A percentile compares a stretch with the other conserved stretches of the same genome.
Evolutionary conservation across 2,888 invertebrate species (phyloP).

Genomic region (Clistopyga incitator): DNA sequence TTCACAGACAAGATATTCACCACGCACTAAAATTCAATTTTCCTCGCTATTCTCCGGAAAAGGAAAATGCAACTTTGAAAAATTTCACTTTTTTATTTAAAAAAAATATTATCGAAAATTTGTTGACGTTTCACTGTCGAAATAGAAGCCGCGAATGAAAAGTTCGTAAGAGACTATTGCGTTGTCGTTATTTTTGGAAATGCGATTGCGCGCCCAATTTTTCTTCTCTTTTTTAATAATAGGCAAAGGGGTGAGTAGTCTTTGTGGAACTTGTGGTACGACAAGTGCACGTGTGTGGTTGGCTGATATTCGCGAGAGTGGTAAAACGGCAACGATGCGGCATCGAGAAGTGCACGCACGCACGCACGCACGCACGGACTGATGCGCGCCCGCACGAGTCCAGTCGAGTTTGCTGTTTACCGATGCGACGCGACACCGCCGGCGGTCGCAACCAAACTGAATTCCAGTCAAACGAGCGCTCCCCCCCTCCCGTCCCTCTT

Average conservation of each 20-base stretch:
- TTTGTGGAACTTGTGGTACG: no score
- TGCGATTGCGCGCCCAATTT: no score
- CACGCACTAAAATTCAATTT: background rate
- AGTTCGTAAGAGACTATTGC: background rate
- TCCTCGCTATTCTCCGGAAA: background rate
- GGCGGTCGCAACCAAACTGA: slow-evolving; percentile 71
- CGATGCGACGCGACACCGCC: slow-evolving; percentile 68
- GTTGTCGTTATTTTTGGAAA: background rate
- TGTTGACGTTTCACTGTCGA: background rate
- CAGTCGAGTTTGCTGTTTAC: background rate
- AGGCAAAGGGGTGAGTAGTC: background rate
- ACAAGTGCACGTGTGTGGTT: slow-evolving; percentile 45
- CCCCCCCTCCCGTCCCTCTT: slow-evolving; percentile 55
- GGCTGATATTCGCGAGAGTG: no score
- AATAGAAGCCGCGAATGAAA: background rate
- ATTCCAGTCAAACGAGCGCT: slow-evolving; percentile 57
- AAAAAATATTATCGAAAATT: background rate
- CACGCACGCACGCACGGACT: background rate
- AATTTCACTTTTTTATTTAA: no score
- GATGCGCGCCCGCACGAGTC: no score
- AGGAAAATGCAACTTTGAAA: background rate
- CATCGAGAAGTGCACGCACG: background rate
- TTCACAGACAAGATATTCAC: background rate
- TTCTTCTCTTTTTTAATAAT: background rate
- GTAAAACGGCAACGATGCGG: slow-evolving; percentile 16